Conservation (phyloP, 2,888 invertebrate species). For the Sympetrum striolatum region DNA sequence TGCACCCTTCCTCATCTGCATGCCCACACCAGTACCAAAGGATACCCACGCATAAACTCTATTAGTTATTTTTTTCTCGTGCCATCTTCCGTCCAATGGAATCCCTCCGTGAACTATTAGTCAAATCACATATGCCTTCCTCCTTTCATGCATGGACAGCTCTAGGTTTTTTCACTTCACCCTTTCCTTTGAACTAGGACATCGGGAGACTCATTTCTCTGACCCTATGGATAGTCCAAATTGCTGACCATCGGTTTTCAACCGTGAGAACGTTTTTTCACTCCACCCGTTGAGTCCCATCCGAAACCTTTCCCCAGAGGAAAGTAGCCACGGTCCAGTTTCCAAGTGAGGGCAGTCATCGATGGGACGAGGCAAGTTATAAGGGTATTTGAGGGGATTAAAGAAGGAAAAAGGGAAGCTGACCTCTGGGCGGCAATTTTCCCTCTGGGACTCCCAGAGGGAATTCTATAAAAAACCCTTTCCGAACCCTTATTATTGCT, state of each 20-base stretch:
- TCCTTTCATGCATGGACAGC: slow-evolving; percentile 11
- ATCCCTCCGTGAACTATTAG: not conserved
- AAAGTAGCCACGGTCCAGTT: not conserved
- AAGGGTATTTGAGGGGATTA: not conserved
- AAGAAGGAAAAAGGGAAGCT: not conserved
- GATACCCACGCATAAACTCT: not conserved
- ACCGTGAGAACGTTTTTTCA: not conserved
- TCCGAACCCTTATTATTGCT: not conserved
- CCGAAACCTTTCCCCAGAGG: not conserved
- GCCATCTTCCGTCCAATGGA: not conserved
- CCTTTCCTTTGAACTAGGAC: not conserved
- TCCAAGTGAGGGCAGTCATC: not conserved
- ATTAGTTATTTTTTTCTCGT: not conserved
- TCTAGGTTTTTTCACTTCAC: not conserved
- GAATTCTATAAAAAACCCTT: not conserved
- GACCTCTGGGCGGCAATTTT: not conserved
- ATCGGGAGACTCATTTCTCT: not conserved
- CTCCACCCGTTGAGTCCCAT: not conserved
- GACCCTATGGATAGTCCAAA: not conserved
- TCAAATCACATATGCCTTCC: not conserved
- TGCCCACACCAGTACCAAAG: not conserved
- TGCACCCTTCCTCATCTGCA: not conserved
- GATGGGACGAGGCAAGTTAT: not conserved
- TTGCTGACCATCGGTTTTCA: not conserved
- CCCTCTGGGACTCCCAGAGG: not conserved